Evolutionary conservation across 2,113 vertebrate genomes (phyloP).

Genomic region (Chunga burmeisteri): DNA sequence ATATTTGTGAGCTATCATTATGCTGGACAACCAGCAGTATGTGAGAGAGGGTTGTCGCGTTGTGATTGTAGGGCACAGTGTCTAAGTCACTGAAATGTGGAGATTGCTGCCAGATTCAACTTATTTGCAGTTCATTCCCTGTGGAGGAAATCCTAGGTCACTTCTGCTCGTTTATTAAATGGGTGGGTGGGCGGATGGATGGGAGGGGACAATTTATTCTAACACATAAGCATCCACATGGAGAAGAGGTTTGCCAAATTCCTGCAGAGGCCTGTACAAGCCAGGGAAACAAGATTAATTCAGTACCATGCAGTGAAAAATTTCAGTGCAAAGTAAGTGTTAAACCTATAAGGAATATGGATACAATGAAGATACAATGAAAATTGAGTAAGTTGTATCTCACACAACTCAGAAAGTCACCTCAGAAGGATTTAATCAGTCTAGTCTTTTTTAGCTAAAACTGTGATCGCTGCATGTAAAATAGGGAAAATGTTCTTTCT

Average conservation of each 20-base stretch:
- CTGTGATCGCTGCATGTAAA: background rate
- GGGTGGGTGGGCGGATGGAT: background rate
- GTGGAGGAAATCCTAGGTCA: constrained; percentile 42
- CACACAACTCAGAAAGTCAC: background rate
- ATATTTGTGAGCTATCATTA: background rate
- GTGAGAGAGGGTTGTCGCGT: background rate
- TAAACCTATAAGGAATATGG: background rate
- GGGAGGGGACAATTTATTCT: constrained; percentile 43
- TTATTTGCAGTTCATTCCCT: background rate
- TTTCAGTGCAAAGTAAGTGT: background rate
- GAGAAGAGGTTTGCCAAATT: constrained; percentile 60
- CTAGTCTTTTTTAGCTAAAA: background rate
- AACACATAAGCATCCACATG: constrained; percentile 46
- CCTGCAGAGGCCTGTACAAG: constrained; percentile 59
- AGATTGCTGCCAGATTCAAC: background rate
- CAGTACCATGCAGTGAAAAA: background rate
- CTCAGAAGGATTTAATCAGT: background rate
- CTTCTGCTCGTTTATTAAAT: constrained; percentile 10
- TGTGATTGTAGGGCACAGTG: background rate
- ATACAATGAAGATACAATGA: background rate
- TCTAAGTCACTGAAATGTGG: background rate
- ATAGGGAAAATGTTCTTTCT: background rate
- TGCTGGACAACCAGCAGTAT: background rate
- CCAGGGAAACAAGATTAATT: background rate
- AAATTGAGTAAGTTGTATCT: background rate